phyloP scores from a whole-genome alignment of 2,113 vertebrate genomes.

The Pseudorhombus dupliciocellatus region DNA sequence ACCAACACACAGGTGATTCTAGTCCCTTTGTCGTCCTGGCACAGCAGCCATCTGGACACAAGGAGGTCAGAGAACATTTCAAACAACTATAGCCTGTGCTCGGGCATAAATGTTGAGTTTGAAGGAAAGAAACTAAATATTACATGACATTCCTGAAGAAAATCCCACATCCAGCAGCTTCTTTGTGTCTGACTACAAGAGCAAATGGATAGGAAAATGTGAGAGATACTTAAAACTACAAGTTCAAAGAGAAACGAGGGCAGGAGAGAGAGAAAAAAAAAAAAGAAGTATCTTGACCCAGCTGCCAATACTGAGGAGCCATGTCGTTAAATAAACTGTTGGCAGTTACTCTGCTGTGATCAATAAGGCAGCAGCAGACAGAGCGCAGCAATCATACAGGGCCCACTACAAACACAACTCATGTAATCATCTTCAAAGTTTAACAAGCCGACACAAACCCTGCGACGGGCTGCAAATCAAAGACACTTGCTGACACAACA shows the following conservation, averaged over 20 bases:
- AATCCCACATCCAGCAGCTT: conserved; percentile 11
- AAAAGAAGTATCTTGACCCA: conserved; percentile 25
- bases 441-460: conserved; percentile 18
- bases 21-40: neutral
- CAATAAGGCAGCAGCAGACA: conserved; percentile 42
- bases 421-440: conserved; percentile 62
- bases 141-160: conserved; percentile 6
- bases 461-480: conserved; percentile 30
- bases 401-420: conserved; percentile 47
- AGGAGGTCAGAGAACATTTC: conserved; percentile 6
- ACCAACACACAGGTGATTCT: no score
- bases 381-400: conserved; percentile 1
- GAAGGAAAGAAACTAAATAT: conserved; percentile 16
- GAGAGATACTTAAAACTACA: conserved; percentile 26
- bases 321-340: conserved; percentile 46
- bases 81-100: neutral
- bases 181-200: conserved; percentile 5
- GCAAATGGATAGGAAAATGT: conserved; percentile 22
- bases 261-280: no score
- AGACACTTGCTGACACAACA: conserved; percentile 7
- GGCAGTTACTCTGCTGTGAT: conserved; percentile 38
- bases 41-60: neutral
- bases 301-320: conserved; percentile 27
- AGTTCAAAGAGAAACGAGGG: conserved; percentile 24
- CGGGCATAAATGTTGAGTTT: neutral